phyloP scores from a whole-genome alignment of 2,888 invertebrate species.

The Monochamus alternatus region DNA sequence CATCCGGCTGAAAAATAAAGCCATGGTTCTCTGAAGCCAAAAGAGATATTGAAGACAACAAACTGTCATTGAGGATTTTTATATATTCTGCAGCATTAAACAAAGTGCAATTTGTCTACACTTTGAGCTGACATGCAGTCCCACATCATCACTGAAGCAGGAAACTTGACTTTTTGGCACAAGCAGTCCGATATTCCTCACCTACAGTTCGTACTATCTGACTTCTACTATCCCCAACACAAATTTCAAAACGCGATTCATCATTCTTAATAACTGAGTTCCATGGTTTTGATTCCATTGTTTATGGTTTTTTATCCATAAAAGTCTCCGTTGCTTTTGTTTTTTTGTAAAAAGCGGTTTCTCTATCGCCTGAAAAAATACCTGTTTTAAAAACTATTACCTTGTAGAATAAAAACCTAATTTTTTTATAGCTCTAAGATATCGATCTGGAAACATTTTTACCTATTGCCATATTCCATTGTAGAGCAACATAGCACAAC shows the following conservation, averaged over 20 bases:
- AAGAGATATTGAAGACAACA: conserved; percentile 6
- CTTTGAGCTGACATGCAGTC: conserved; percentile 37
- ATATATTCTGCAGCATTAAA: conserved; percentile 41
- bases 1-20: conserved; percentile 35
- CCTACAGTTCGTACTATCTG: conserved; percentile 39
- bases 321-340: conserved; percentile 35
- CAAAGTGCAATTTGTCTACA: conserved; percentile 40
- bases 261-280: conserved; percentile 42
- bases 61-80: conserved; percentile 1
- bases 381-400: background rate
- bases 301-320: conserved; percentile 32
- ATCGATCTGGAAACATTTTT: conserved; percentile 7
- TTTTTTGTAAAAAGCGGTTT: conserved; percentile 35
- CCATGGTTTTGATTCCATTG: conserved; percentile 33
- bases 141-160: conserved; percentile 42
- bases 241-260: conserved; percentile 46
- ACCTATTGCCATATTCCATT: conserved; percentile 17
- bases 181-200: conserved; percentile 43
- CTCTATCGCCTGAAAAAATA: conserved; percentile 37
- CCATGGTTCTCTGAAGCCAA: background rate
- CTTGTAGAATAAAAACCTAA: conserved; percentile 24
- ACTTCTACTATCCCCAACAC: conserved; percentile 43
- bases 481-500: conserved; percentile 26
- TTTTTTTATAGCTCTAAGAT: conserved; percentile 12
- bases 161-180: too few species aligned